These are phyloP conservation scores for Ciconia nigra DNA, from an alignment of 2,797 vertebrate species.

Conservation along the genomic window DNA sequence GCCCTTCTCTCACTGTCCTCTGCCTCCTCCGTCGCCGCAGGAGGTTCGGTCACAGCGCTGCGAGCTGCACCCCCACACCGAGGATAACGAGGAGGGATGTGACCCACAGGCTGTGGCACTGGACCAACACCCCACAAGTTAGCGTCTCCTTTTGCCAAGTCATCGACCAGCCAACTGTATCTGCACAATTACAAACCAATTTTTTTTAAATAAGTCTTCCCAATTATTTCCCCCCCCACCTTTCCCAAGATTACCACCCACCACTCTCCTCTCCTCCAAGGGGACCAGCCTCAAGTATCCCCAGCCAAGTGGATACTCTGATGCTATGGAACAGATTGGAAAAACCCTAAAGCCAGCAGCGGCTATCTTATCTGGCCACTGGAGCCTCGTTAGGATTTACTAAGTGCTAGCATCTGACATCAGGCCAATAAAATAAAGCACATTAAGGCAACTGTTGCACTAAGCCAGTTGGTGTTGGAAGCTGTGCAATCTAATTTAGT, in stretches of 20 bases:
- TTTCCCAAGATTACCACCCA: neutral
- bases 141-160: neutral
- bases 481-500: neutral
- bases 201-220: neutral
- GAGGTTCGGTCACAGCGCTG: too few species aligned
- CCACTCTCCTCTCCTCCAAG: neutral
- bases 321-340: neutral
- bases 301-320: neutral
- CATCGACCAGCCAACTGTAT: neutral
- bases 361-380: neutral
- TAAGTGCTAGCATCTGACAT: neutral
- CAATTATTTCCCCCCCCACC: neutral
- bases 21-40: neutral
- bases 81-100: fast-evolving
- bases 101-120: neutral
- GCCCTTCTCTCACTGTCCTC: neutral
- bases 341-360: neutral
- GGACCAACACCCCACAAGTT: too few species aligned
- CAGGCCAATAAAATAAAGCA: neutral
- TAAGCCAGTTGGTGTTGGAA: neutral
- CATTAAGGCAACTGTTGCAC: neutral
- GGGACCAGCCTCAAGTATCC: neutral
- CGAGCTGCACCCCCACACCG: fast-evolving
- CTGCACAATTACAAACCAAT: neutral
- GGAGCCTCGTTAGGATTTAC: neutral